A percentile compares a stretch with the other conserved stretches of the same genome.
These are phyloP conservation scores for Aculops lycopersici DNA, from an alignment of 1,140 invertebrate species.

Conservation along the genomic window DNA sequence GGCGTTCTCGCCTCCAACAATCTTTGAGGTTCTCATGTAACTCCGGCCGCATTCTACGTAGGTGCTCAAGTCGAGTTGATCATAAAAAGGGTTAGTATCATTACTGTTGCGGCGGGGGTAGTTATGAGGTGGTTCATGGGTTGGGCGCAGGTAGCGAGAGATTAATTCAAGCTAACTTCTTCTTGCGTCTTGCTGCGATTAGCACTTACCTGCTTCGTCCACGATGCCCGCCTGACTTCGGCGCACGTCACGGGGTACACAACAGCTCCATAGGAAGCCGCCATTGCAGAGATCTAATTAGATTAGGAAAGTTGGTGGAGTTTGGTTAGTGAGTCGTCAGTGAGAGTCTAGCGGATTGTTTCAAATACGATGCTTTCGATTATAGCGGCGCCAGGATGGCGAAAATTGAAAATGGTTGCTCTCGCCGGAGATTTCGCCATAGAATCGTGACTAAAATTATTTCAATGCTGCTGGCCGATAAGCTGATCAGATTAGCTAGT, in stretches of 20 bases:
- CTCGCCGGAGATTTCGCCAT: background rate
- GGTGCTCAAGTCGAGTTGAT: background rate
- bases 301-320: background rate
- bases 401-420: too few relatives aligned
- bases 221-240: slow-evolving; percentile 9
- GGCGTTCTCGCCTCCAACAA: slow-evolving; percentile 13
- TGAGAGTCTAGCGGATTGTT: background rate
- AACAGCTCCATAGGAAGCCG: slow-evolving; percentile 68
- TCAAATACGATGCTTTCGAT: too few relatives aligned
- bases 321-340: background rate
- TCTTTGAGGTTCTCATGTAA: slow-evolving; percentile 11
- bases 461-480: background rate
- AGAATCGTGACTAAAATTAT: background rate
- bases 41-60: slow-evolving; percentile 11
- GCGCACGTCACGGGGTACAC: slow-evolving; percentile 31
- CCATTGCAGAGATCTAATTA: slow-evolving; percentile 54
- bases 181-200: background rate
- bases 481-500: too few relatives aligned
- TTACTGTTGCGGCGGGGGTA: background rate
- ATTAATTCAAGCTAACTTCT: background rate
- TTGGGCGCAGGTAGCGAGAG: background rate
- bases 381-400: too few relatives aligned
- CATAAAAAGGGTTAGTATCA: too few relatives aligned
- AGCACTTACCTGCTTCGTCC: slow-evolving; percentile 11
- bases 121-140: background rate